phyloP scores from a whole-genome alignment of 2,797 vertebrate species.

The Limnodromus scolopaceus region DNA sequence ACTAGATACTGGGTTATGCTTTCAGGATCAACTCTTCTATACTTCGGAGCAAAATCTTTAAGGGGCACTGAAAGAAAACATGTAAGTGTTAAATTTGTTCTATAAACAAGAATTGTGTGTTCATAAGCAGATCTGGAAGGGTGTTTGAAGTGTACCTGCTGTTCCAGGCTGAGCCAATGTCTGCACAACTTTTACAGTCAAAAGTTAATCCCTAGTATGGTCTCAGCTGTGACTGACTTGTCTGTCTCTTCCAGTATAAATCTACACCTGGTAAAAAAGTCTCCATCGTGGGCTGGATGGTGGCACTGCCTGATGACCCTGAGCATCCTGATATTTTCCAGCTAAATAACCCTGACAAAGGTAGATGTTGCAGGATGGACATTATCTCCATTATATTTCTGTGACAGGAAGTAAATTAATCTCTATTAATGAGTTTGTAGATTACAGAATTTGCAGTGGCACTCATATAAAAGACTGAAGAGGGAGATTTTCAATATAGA shows the following conservation, averaged over 20 bases:
- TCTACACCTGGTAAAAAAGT: conserved; percentile 93
- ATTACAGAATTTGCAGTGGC: not conserved
- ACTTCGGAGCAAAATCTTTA: conserved; percentile 92
- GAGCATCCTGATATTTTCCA: conserved; percentile 95
- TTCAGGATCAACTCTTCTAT: conserved; percentile 90
- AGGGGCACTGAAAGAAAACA: conserved; percentile 95
- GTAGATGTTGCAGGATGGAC: conserved; percentile 64
- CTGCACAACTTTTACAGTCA: not conserved
- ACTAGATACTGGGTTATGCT: conserved; percentile 94
- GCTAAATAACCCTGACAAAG: conserved; percentile 95
- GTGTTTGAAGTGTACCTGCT: not conserved
- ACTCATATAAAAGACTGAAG: not conserved
- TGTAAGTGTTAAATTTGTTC: conserved; percentile 74
- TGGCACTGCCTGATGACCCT: conserved; percentile 90
- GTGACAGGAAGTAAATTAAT: not conserved
- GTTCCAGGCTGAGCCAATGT: not conserved
- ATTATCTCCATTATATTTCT: not conserved
- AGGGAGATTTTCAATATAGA: not conserved
- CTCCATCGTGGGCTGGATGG: conserved; percentile 92
- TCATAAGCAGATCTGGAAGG: not conserved
- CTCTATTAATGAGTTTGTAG: not conserved
- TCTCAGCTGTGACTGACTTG: not conserved
- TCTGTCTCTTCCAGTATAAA: conserved; percentile 86
- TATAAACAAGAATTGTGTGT: not conserved
- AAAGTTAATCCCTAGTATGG: not conserved